Base-by-base conservation (phyloP, 1,140 invertebrate genomes). In the Trachymyrmex septentrionalis region DNA sequence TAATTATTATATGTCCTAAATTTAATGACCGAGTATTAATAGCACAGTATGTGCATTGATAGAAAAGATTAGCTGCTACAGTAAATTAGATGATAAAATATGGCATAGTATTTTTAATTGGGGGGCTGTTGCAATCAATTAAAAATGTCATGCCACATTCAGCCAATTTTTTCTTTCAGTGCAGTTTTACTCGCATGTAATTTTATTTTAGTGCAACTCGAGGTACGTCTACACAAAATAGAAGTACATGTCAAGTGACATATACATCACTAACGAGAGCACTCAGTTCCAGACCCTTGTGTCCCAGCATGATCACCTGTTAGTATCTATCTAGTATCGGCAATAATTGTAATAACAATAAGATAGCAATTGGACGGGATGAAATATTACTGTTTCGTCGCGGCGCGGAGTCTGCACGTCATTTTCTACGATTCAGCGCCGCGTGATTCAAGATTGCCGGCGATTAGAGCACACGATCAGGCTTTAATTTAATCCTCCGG, bases 401-500 rank as follows among this genome's bases (percentile, higher is more conserved):
- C 30, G 53, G 19, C 19, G 50, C 19, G 55, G 55, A 53, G 73
- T 59, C 66, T 57, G 10, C 66, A 27, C 6, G 24, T 73, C 55
- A 24, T 87, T 87, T 89, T 87, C 55, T 21, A 21, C 53, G 55
- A 57, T 48, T 80, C 30, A 67, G 55, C 30, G 55, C 50, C 14
- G 69, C n/a, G 50, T 76, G 81, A 53, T 81, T 88, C 57, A 90
- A 82, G 82, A 86, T 90, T 10, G 77, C 53, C 48, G 66, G 38
- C 50, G 90, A 91, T 91, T 91, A 81, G 66, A 78, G 76, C 38
- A 77, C 67, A 81, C 61, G 86, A 64, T 69, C 30, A 80, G 85
- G 63, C 34, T 89, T 91, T 88, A 91, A 91, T 91, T 91, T 87
- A 89, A 91, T 91, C 90, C 90, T 64, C 75, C 7, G 53, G 50